Percentiles rank a stretch among this genome's conserved stretches.
Conservation (phyloP, 2,888 invertebrate species). For the Spisula subtruncata region DNA sequence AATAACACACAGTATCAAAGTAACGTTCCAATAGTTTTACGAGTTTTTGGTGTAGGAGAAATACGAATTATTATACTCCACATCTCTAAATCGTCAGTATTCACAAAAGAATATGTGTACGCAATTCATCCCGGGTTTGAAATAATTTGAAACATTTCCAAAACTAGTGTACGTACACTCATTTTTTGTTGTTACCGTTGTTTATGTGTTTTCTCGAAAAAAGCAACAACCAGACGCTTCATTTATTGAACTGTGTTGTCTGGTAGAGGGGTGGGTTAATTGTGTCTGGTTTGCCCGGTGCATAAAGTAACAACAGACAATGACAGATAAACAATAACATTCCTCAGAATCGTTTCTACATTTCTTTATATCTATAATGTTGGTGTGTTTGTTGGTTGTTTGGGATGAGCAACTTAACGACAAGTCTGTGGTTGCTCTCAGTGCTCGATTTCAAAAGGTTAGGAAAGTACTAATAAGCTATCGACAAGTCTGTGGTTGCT, state of each 20-base stretch:
- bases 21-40: conserved; percentile 7
- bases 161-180: background rate
- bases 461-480: too few species aligned
- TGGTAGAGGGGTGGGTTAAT: background rate
- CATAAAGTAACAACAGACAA: background rate
- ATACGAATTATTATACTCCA: background rate
- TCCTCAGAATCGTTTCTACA: too few species aligned
- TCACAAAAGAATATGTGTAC: conserved; percentile 16
- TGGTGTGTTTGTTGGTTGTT: too few species aligned
- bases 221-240: background rate
- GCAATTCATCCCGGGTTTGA: background rate
- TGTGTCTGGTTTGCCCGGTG: background rate
- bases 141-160: background rate
- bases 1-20: background rate
- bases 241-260: background rate
- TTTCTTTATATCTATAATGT: too few species aligned
- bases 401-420: too few species aligned
- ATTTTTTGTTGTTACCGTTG: background rate
- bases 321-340: too few species aligned
- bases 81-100: too few species aligned
- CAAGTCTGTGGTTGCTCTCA: too few species aligned
- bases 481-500: too few species aligned
- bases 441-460: too few species aligned
- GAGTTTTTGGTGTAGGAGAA: background rate
- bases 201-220: background rate